Evolutionary conservation across 2,888 invertebrate species (phyloP).

Genomic region (Enchytraeus crypticus): DNA sequence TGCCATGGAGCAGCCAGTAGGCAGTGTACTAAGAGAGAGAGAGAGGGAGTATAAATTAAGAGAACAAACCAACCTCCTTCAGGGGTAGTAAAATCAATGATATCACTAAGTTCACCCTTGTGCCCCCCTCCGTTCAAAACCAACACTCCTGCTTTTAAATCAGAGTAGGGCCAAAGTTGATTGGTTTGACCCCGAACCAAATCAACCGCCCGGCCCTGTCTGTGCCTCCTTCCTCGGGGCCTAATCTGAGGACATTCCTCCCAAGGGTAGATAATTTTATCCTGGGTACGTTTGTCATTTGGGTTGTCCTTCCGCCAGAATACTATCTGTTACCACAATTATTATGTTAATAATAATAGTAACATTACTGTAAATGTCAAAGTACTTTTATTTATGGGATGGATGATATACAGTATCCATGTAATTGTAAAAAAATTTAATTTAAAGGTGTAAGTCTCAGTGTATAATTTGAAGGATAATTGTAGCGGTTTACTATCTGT

Average conservation of each 20-base stretch:
- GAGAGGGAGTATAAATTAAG: too few relatives aligned
- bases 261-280: slow-evolving; percentile 2
- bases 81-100: slow-evolving; percentile 50
- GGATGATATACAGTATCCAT: too few relatives aligned
- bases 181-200: slow-evolving; percentile 19
- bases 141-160: slow-evolving; percentile 73
- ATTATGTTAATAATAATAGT: too few relatives aligned
- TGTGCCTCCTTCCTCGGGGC: not conserved
- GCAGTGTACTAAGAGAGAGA: too few relatives aligned
- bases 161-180: slow-evolving; percentile 37
- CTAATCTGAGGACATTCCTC: not conserved
- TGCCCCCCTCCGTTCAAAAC: slow-evolving; percentile 19
- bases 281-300: not conserved
- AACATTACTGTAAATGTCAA: too few relatives aligned
- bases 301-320: slow-evolving; percentile 18
- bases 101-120: slow-evolving; percentile 56
- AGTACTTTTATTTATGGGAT: too few relatives aligned
- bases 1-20: too few relatives aligned
- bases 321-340: slow-evolving; percentile 3
- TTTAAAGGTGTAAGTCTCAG: too few relatives aligned
- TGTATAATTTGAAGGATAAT: too few relatives aligned
- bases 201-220: not conserved
- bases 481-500: too few relatives aligned
- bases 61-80: slow-evolving; percentile 34
- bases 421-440: too few relatives aligned